phyloP scores from a whole-genome alignment of 2,888 invertebrate genomes.

The Eupithecia subfuscata region DNA sequence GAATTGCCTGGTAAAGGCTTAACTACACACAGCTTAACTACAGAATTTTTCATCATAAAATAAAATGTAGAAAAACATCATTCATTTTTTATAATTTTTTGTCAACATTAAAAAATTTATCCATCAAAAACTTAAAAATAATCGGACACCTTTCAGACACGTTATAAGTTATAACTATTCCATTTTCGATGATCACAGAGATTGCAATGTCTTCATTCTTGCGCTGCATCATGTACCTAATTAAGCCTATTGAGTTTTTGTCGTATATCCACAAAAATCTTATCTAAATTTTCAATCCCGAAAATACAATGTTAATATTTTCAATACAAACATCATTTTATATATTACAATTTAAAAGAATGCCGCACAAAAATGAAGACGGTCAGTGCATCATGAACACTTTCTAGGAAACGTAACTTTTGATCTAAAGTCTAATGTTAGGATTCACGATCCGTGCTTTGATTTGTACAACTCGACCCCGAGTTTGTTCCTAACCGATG shows the following conservation, averaged over 20 bases:
- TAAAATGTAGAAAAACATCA: slow-evolving; percentile 75
- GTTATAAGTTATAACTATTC: slow-evolving; percentile 72
- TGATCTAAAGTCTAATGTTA: slow-evolving; percentile 80
- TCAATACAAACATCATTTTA: slow-evolving; percentile 57
- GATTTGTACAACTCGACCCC: slow-evolving; percentile 74
- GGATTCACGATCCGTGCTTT: slow-evolving; percentile 83
- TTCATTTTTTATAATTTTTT: slow-evolving; percentile 56
- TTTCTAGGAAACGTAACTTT: slow-evolving; percentile 82
- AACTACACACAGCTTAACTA: slow-evolving; percentile 81
- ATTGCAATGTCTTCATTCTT: slow-evolving; percentile 58
- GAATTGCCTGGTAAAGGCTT: slow-evolving; percentile 63
- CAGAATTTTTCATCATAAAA: slow-evolving; percentile 75
- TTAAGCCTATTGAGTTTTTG: slow-evolving; percentile 54
- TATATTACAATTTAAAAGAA: slow-evolving; percentile 47
- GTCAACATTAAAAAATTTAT: slow-evolving; percentile 74
- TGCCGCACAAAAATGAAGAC: slow-evolving; percentile 58
- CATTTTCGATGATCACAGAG: slow-evolving; percentile 81
- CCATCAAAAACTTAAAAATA: slow-evolving; percentile 76
- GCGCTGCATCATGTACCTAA: slow-evolving; percentile 51
- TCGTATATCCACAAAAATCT: slow-evolving; percentile 58
- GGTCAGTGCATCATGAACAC: slow-evolving; percentile 70
- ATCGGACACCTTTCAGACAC: slow-evolving; percentile 75
- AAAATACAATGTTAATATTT: slow-evolving; percentile 64
- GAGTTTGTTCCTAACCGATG: slow-evolving; percentile 75
- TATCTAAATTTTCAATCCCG: slow-evolving; percentile 61